Conservation (phyloP, 2,113 vertebrate genomes). For the Tetrax tetrax region DNA sequence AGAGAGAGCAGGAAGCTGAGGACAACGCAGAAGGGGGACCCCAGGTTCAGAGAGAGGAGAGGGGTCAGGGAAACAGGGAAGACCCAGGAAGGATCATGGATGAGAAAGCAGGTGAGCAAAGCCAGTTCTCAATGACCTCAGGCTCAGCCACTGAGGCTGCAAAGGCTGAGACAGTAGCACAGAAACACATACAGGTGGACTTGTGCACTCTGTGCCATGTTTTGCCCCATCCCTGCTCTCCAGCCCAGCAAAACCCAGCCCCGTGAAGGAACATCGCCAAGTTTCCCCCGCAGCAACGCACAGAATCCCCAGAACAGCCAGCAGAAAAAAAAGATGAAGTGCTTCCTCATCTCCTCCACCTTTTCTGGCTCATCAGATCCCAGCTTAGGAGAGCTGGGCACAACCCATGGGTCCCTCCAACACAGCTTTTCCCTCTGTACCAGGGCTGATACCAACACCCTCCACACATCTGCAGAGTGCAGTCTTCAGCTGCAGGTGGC, state of each 20-base stretch:
- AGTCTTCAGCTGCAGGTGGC: neutral
- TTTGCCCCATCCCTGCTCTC: neutral
- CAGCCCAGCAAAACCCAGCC: neutral
- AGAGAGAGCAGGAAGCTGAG: neutral
- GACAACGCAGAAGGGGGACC: neutral
- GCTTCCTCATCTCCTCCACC: neutral
- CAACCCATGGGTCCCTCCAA: neutral
- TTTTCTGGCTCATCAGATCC: neutral
- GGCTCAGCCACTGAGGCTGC: neutral
- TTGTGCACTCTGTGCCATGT: too few species aligned
- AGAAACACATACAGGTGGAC: rapidly evolving
- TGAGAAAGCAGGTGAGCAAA: neutral
- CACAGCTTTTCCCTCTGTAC: rapidly evolving
- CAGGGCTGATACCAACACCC: neutral
- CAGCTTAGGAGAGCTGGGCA: neutral
- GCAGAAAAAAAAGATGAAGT: neutral
- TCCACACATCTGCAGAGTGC: neutral
- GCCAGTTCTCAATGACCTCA: neutral
- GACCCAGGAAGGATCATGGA: neutral
- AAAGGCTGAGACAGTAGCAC: neutral
- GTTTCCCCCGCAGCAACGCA: neutral
- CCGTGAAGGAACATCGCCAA: neutral
- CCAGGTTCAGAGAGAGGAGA: neutral
- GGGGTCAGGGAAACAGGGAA: neutral
- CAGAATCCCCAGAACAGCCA: neutral